Evolutionary conservation across 2,888 invertebrate genomes (phyloP).

Genomic region (Agonopterix alstromeriana): DNA sequence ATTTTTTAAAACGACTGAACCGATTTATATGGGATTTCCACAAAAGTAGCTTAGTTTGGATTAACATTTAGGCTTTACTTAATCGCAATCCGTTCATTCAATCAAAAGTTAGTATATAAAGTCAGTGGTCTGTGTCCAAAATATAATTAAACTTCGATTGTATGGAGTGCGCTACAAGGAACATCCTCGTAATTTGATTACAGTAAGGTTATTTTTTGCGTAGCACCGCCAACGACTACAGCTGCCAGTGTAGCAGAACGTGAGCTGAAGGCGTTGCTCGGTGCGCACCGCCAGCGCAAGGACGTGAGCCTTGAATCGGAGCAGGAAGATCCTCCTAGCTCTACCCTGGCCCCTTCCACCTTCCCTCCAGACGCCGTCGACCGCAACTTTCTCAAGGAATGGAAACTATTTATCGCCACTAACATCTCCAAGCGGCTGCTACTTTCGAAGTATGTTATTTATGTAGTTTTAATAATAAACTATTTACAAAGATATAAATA

Average conservation of each 20-base stretch:
- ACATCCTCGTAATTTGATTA: too few species aligned
- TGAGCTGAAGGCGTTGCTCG: slow-evolving; percentile 41
- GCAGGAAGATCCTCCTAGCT: neutral
- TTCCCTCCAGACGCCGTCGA: slow-evolving; percentile 34
- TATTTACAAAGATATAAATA: slow-evolving; percentile 36
- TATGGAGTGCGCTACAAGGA: too few species aligned
- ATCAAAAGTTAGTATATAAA: too few species aligned
- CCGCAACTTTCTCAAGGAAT: slow-evolving; percentile 27
- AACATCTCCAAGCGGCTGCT: slow-evolving; percentile 20
- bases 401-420: slow-evolving; percentile 39
- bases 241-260: slow-evolving; percentile 41
- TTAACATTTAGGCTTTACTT: too few species aligned
- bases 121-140: too few species aligned
- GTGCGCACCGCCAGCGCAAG: slow-evolving; percentile 35
- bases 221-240: slow-evolving; percentile 7
- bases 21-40: too few species aligned
- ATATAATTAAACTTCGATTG: too few species aligned
- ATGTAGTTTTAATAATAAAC: slow-evolving; percentile 45
- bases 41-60: too few species aligned
- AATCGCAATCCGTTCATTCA: too few species aligned
- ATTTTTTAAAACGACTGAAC: too few species aligned
- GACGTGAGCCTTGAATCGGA: neutral
- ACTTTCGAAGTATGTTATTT: slow-evolving; percentile 24
- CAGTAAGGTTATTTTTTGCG: too few species aligned
- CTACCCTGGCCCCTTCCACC: slow-evolving; percentile 7